Evolutionary conservation across 2,888 invertebrate species (phyloP).

Genomic region (Heliothis peltigera): DNA sequence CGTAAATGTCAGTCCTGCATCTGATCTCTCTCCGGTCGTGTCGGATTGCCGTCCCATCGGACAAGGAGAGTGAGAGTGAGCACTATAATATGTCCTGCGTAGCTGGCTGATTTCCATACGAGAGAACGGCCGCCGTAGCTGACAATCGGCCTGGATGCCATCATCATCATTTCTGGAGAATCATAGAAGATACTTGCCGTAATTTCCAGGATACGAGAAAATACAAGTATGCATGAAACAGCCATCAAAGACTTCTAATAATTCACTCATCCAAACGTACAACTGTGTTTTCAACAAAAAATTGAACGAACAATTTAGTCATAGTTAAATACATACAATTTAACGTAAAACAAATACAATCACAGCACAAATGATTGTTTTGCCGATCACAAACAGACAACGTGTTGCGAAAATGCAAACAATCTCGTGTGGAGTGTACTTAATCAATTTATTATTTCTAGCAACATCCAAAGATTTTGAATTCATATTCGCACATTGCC

Average conservation of each 20-base stretch:
- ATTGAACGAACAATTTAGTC: slow-evolving; percentile 29
- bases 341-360: slow-evolving; percentile 31
- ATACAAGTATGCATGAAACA: background rate
- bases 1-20: too few relatives aligned
- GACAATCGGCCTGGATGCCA: too few relatives aligned
- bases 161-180: too few relatives aligned
- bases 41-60: too few relatives aligned
- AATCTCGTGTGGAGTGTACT: slow-evolving; percentile 43
- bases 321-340: slow-evolving; percentile 31
- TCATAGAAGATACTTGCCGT: too few relatives aligned
- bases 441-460: slow-evolving; percentile 56
- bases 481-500: slow-evolving; percentile 57
- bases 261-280: slow-evolving; percentile 25
- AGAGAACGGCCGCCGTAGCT: too few relatives aligned
- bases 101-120: too few relatives aligned
- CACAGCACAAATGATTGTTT: slow-evolving; percentile 47
- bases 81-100: too few relatives aligned
- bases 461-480: slow-evolving; percentile 54
- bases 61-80: too few relatives aligned
- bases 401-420: slow-evolving; percentile 53
- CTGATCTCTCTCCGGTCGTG: too few relatives aligned
- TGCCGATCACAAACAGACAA: slow-evolving; percentile 38
- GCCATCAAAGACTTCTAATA: background rate
- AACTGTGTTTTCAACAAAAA: slow-evolving; percentile 38
- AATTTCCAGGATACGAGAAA: background rate